Base-by-base conservation (phyloP, 1,140 invertebrate species). In the Drosophila punjabiensis region DNA sequence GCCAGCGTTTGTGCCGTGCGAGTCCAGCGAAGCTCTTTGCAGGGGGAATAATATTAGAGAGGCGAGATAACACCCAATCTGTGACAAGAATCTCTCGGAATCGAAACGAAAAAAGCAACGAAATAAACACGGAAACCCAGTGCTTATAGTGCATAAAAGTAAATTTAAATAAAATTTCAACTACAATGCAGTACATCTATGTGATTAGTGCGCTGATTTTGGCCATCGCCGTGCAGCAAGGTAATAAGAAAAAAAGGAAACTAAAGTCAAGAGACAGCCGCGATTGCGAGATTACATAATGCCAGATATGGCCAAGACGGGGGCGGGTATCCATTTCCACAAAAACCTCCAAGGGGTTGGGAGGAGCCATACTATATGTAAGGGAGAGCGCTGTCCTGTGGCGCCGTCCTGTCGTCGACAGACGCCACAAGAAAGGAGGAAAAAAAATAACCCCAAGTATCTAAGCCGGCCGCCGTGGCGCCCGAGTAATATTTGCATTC, bases 201-300 rank as follows among this genome's bases (percentile, higher is more conserved):
- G 73, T 90, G 82, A 90, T 90, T 78, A 91, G 86, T 73, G 86
- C 87, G 76, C 73, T 90, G 32, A 82, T 90, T 82, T 62, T 90
- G 76, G 87, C 86, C 66, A 86, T 90, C 67, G 82, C 82, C 69
- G 86, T 90, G 80, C 86, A 90, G 79, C 86, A 90, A 90, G 86
- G 86, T 90, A 90, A 58, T 14, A 56, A 16, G 9, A 37, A 24
- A 24, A 24, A 24, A 11, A 13, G 78, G 28, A 43, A 69, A 33
- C 47, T 43, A 20, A 37, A 62, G n/a, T 18, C 33, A 41, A 33
- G 66, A 74, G 53, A 61, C 59, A 55, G 13, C 68, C 76, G 58
- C 66, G 75, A 71, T 81, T 74, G 65, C 76, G 82, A 69, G 87
- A 90, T 89, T 89, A 89, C 85, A 90, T 89, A 89, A 89, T 79